Base-by-base conservation (phyloP, 2,113 vertebrate genomes). In the Recurvirostra avosetta region DNA sequence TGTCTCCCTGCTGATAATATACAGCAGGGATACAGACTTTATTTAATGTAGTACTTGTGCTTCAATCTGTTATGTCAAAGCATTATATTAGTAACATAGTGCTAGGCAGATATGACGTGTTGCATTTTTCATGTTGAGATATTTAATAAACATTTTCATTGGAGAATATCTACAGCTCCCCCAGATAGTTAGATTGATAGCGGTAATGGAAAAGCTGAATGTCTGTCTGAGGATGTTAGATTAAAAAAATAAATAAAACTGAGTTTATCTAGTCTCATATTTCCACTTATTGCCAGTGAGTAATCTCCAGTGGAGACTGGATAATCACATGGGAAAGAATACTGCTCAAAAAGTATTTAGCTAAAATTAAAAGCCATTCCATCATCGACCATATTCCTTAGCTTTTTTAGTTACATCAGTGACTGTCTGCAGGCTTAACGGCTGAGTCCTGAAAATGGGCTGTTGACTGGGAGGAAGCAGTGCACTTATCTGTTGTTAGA, bases 381-480 rank as follows among this genome's bases (percentile, higher is more conserved):
- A 56, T 32, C 41, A 41, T 32, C 29, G 18, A 26, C 27, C 36
- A n/a, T 47, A 19, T 58, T 88, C 8, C 4, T 56, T 30, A 50
- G 15, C 6, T 55, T 41, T 59, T 62, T 34, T 49, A 50, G 9
- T 75, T 80, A 26, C 10, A 76, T 29, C 25, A 32, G 9, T 70
- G 52, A 11, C 27, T 90, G 61, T 41, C 23, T 93, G 13, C 38
- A 14, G 8, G 23, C 5, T 34, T 62, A 13, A 12, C 19, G 9
- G 15, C 34, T 3, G n/a, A 86, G 11, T 47, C 34, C 49, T 65
- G 34, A 6, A 79, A 47, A 61, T 0, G 12, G 26, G 19, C 29
- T 0, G 0, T 49, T 40, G 15, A 5, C 1, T 62, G 43, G 49
- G 52, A n/a, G 32, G 34, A n/a, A 85, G 30, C 1, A 1, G 13